Percentiles rank a stretch among this genome's conserved stretches.
Evolutionary conservation across 2,888 invertebrate species (phyloP).

Genomic region (Listrodromus nycthemerus): DNA sequence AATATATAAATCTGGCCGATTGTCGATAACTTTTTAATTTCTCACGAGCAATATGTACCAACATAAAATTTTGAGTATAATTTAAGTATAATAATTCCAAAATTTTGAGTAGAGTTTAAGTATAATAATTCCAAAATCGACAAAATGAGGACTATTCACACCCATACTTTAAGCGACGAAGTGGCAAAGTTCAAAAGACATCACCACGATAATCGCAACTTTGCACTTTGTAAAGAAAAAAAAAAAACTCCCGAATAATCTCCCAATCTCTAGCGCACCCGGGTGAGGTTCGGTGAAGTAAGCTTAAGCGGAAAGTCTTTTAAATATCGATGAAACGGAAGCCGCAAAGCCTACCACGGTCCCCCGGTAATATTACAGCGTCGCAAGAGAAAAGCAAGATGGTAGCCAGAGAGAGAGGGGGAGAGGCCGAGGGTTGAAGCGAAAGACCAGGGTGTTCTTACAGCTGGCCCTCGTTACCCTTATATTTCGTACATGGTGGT

Average conservation of each 20-base stretch:
- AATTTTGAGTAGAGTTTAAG: no score
- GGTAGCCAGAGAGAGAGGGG: slow-evolving; percentile 36
- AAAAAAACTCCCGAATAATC: slow-evolving; percentile 43
- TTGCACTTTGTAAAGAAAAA: slow-evolving; percentile 48
- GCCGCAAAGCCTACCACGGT: slow-evolving; percentile 60
- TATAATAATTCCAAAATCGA: no score
- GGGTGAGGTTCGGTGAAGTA: slow-evolving; percentile 47
- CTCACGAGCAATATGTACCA: no score
- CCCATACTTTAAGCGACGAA: no score
- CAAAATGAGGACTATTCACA: no score
- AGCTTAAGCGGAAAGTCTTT: slow-evolving; percentile 63
- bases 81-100: no score
- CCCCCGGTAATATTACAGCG: slow-evolving; percentile 48
- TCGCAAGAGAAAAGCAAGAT: slow-evolving; percentile 53
- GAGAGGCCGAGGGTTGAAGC: slow-evolving; percentile 28
- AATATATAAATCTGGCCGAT: no score
- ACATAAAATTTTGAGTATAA: no score
- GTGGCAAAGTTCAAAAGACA: not conserved
- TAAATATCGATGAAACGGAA: slow-evolving; percentile 71
- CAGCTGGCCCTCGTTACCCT: slow-evolving; percentile 70
- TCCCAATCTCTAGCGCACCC: slow-evolving; percentile 31
- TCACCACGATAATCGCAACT: slow-evolving; percentile 28
- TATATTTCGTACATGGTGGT: slow-evolving; percentile 62
- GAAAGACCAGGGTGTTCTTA: slow-evolving; percentile 63
- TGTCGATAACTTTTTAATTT: no score